Evolutionary conservation across 2,888 invertebrate genomes (phyloP).

Genomic region (Campoplex nolae): DNA sequence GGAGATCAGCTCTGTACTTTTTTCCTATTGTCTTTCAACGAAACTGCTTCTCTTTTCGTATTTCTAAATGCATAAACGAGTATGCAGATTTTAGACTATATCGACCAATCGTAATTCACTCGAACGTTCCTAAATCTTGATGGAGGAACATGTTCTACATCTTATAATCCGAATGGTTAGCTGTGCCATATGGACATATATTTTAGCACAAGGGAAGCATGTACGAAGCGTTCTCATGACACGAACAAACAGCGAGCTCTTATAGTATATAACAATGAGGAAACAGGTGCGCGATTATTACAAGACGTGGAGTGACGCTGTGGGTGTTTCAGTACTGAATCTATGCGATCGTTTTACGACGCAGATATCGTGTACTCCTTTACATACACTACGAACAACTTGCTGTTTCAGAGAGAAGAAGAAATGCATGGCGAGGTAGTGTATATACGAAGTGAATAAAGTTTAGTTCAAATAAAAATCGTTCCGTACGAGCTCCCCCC

Average conservation of each 20-base stretch:
- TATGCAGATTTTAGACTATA: not conserved
- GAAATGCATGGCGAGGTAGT: not conserved
- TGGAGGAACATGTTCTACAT: not conserved
- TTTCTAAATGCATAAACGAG: not conserved
- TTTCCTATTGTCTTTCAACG: not conserved
- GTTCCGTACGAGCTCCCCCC: not conserved
- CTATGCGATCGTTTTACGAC: conserved; percentile 58
- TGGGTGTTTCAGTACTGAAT: conserved; percentile 26
- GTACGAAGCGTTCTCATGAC: conserved; percentile 19
- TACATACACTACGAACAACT: conserved; percentile 8
- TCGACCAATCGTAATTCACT: not conserved
- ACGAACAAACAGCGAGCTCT: conserved; percentile 13
- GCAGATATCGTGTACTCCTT: conserved; percentile 39
- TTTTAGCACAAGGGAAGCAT: not conserved
- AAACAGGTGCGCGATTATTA: conserved; percentile 64
- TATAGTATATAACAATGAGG: conserved; percentile 7
- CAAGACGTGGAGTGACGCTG: conserved; percentile 14
- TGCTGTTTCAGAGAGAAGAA: not conserved
- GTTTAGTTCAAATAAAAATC: conserved; percentile 39
- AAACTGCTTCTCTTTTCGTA: not conserved
- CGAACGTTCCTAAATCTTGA: not conserved
- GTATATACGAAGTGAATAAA: conserved; percentile 49
- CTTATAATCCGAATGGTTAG: not conserved
- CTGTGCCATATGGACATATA: conserved; percentile 2
- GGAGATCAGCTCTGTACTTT: not conserved